A percentile compares a stretch with the other conserved stretches of the same genome.
These are phyloP conservation scores for Turritopsis dohrnii DNA, from an alignment of 30 jellyfish, hydroid and myxozoan genomes.

Conservation along the genomic window DNA sequence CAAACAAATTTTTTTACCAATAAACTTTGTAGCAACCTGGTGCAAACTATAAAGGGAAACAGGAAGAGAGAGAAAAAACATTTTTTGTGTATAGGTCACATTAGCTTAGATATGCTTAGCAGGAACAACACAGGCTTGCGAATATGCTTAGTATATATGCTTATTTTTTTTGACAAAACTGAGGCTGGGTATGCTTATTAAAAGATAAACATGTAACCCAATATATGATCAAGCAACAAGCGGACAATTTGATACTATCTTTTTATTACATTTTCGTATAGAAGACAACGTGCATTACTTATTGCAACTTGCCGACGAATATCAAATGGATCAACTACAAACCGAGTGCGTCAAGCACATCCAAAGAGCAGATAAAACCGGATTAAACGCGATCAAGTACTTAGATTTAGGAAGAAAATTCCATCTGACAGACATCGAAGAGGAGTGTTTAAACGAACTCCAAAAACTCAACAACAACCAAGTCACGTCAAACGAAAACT, in stretches of 20 bases:
- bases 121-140: no score
- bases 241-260: not conserved
- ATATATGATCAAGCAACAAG: no score
- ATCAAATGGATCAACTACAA: slow-evolving; percentile 44
- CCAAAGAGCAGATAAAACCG: slow-evolving; percentile 35
- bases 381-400: slow-evolving; percentile 34
- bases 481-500: slow-evolving; percentile 11
- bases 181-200: no score
- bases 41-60: no score
- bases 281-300: slow-evolving; percentile 34
- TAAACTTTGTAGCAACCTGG: no score
- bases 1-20: no score
- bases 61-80: no score
- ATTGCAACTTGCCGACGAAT: slow-evolving; percentile 47
- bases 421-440: slow-evolving; percentile 22
- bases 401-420: slow-evolving; percentile 14
- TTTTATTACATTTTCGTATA: slow-evolving; percentile 10
- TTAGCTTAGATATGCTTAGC: no score
- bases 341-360: slow-evolving; percentile 20
- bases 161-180: no score
- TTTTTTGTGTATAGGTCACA: no score
- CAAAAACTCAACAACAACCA: slow-evolving; percentile 3
- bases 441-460: slow-evolving; percentile 31
- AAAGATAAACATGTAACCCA: no score
- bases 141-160: no score